Evolutionary conservation across 2,797 vertebrate species (phyloP).

Genomic region (Valencia hispanica): DNA sequence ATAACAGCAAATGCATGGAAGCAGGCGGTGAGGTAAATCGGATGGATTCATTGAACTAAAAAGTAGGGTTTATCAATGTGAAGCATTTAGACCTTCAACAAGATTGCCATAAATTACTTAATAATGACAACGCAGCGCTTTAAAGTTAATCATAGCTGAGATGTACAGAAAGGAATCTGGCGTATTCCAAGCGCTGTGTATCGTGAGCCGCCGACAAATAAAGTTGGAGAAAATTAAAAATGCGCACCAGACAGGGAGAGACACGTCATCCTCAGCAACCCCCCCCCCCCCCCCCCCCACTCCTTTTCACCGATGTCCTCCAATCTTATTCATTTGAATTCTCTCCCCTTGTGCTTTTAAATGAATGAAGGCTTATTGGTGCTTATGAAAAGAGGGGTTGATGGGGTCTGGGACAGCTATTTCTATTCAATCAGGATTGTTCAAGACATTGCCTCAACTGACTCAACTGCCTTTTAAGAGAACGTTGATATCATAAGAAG

Average conservation of each 20-base stretch:
- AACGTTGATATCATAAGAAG: background rate
- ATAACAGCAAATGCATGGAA: constrained; percentile 35
- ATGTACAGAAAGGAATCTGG: constrained; percentile 34
- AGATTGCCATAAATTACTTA: constrained; percentile 73
- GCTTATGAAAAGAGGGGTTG: constrained; percentile 54
- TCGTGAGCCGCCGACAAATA: constrained; percentile 40
- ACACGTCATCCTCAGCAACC: constrained; percentile 35
- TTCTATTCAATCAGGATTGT: constrained; percentile 14
- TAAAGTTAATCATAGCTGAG: constrained; percentile 17
- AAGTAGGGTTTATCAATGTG: constrained; percentile 24
- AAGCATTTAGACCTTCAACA: constrained; percentile 39
- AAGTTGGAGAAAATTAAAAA: constrained; percentile 20
- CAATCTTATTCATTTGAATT: background rate
- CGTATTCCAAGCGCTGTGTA: constrained; percentile 15
- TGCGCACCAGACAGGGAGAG: constrained; percentile 6
- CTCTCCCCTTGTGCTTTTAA: constrained; percentile 17
- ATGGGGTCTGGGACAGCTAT: constrained; percentile 36
- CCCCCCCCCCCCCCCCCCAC: background rate
- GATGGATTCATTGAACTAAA: constrained; percentile 7
- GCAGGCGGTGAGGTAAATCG: background rate
- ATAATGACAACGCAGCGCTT: constrained; percentile 56
- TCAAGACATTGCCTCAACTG: no score
- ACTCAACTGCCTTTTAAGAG: no score
- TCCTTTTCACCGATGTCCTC: background rate
- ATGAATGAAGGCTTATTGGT: constrained; percentile 56